These are phyloP conservation scores for Armadillidium nasatum DNA, from an alignment of 1,140 invertebrate genomes.

Conservation along the genomic window DNA sequence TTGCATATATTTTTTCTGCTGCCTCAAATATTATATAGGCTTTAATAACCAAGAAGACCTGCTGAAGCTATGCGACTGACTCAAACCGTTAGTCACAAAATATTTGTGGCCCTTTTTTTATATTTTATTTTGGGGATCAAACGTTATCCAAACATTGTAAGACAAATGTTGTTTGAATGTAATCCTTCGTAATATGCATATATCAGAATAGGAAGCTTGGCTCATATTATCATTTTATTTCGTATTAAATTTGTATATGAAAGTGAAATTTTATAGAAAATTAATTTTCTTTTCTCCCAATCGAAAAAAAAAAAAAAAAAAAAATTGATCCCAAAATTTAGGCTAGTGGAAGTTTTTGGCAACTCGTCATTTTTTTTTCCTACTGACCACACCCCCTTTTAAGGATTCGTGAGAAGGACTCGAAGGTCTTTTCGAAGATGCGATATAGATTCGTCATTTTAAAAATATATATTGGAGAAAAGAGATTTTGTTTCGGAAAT, in stretches of 20 bases:
- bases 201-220: background rate
- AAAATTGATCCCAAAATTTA: background rate
- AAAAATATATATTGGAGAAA: background rate
- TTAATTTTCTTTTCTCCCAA: background rate
- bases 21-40: no score
- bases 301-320: background rate
- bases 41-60: no score
- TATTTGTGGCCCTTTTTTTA: no score
- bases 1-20: no score
- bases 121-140: no score
- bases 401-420: conserved; percentile 1
- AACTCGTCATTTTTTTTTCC: background rate
- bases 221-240: background rate
- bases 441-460: background rate
- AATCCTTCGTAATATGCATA: background rate
- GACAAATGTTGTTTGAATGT: background rate
- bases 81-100: no score
- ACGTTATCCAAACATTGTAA: background rate
- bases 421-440: background rate
- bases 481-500: background rate
- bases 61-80: no score
- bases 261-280: background rate
- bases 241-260: background rate
- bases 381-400: conserved; percentile 2
- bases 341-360: background rate